A percentile compares a stretch with the other conserved stretches of the same genome.
Conservation (phyloP, 2,888 invertebrate genomes). For the Lathronympha strigana region DNA sequence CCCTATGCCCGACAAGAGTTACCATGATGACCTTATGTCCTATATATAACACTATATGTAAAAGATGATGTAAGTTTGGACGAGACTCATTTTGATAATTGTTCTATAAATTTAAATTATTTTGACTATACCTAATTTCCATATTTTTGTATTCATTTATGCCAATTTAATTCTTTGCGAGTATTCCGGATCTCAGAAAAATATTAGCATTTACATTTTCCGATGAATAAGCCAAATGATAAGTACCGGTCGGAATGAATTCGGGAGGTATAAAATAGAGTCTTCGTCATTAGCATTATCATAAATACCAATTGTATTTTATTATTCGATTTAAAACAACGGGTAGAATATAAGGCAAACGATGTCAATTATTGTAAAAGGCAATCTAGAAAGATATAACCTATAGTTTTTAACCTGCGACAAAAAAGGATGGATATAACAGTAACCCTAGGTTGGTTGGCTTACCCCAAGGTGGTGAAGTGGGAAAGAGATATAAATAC, state of each 20-base stretch:
- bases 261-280: not conserved
- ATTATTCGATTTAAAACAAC: too few species aligned
- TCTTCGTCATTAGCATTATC: constrained; percentile 14
- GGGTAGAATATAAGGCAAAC: too few species aligned
- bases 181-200: constrained; percentile 32
- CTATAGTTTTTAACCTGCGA: too few species aligned
- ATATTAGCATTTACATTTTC: constrained; percentile 32
- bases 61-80: not conserved
- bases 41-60: too few species aligned
- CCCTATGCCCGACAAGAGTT: too few species aligned
- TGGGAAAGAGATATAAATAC: too few species aligned
- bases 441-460: too few species aligned
- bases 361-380: too few species aligned
- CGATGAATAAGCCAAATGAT: constrained; percentile 15
- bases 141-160: constrained; percentile 32
- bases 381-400: too few species aligned
- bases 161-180: constrained; percentile 34
- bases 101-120: not conserved
- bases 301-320: not conserved
- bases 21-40: too few species aligned
- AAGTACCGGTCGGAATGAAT: constrained; percentile 7
- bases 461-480: too few species aligned
- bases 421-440: too few species aligned
- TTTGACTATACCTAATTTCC: constrained; percentile 17
- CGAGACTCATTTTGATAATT: not conserved